A percentile compares a stretch with the other conserved stretches of the same genome.
phyloP scores from a whole-genome alignment of 2,888 invertebrate genomes.

The Miltochrista miniata region DNA sequence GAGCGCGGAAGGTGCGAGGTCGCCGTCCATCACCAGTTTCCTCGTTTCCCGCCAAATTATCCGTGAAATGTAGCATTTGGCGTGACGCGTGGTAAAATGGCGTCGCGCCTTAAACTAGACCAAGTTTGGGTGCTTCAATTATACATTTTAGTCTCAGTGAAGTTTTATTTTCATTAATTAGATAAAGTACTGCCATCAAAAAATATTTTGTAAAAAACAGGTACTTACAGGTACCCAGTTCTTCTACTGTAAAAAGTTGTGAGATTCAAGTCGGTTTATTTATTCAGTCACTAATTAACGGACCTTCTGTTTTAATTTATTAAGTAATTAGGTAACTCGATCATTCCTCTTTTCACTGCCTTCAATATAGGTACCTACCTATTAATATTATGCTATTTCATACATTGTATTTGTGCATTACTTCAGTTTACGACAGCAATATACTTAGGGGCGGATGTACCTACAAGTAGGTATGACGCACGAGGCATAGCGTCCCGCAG shows the following conservation, averaged over 20 bases:
- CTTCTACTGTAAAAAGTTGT: too few relatives aligned
- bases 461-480: neutral
- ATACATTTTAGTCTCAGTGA: too few relatives aligned
- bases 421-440: neutral
- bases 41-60: conserved; percentile 54
- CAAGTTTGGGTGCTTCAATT: conserved; percentile 38
- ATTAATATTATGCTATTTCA: too few relatives aligned
- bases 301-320: too few relatives aligned
- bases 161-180: neutral
- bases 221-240: neutral
- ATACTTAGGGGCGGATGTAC: neutral
- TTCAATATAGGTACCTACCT: neutral
- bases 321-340: too few relatives aligned
- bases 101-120: conserved; percentile 25
- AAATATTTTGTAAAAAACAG: neutral
- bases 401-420: neutral
- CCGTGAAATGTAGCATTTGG: conserved; percentile 46
- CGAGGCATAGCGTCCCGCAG: conserved; percentile 27
- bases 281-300: too few relatives aligned
- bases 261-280: too few relatives aligned
- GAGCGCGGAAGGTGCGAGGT: conserved; percentile 58
- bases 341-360: neutral
- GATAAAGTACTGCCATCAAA: too few relatives aligned
- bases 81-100: conserved; percentile 45
- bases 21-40: conserved; percentile 39